phyloP scores from a whole-genome alignment of 2,888 invertebrate species.

The Notodonta ziczac region DNA sequence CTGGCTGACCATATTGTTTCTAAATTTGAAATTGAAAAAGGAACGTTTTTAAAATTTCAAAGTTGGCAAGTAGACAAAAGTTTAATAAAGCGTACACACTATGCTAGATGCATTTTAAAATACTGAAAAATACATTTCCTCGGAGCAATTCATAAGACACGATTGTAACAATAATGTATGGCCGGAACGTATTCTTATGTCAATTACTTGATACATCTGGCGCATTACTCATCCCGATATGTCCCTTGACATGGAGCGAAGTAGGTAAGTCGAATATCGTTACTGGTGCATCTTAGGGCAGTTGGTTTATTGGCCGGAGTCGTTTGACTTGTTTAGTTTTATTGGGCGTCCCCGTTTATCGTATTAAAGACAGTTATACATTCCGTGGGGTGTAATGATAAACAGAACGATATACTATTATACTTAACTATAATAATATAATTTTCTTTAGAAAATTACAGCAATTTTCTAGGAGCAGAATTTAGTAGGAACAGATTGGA shows the following conservation, averaged over 20 bases:
- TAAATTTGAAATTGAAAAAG: constrained; percentile 29
- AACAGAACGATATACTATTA: constrained; percentile 35
- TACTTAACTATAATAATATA: too few species aligned
- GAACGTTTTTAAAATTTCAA: constrained; percentile 33
- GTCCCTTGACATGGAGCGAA: constrained; percentile 23
- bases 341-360: constrained; percentile 76
- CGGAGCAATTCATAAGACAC: constrained; percentile 44
- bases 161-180: constrained; percentile 56
- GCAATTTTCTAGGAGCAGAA: too few species aligned
- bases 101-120: constrained; percentile 31
- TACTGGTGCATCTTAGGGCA: constrained; percentile 56
- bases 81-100: constrained; percentile 31
- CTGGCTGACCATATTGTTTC: constrained; percentile 9
- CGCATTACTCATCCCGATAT: constrained; percentile 56
- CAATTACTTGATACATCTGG: constrained; percentile 59
- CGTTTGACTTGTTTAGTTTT: constrained; percentile 81
- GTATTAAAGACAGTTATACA: constrained; percentile 68
- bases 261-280: constrained; percentile 52
- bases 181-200: constrained; percentile 52
- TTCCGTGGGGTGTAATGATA: constrained; percentile 68
- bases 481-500: too few species aligned
- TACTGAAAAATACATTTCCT: constrained; percentile 37
- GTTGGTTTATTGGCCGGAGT: constrained; percentile 65
- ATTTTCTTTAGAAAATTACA: too few species aligned
- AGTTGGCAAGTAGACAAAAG: constrained; percentile 30